These are phyloP conservation scores for Anadara kagoshimensis DNA, from an alignment of 1,140 invertebrate species.

Conservation along the genomic window DNA sequence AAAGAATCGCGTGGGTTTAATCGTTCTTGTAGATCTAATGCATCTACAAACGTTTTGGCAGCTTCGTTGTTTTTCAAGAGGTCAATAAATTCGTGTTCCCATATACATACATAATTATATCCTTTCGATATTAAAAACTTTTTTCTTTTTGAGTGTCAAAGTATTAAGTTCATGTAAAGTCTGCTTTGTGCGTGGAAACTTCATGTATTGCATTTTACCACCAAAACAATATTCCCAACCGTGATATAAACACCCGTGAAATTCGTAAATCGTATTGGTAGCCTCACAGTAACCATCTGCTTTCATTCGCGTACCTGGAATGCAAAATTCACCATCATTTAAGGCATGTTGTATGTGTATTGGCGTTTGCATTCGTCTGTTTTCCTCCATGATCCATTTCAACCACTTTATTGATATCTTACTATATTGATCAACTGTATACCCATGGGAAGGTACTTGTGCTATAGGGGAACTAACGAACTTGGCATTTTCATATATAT, in stretches of 20 bases:
- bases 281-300: conserved; percentile 34
- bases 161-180: conserved; percentile 34
- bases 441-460: conserved; percentile 6
- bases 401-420: conserved; percentile 8
- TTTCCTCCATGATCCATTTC: conserved; percentile 23
- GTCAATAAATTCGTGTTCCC: no score
- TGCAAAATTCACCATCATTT: conserved; percentile 29
- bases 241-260: conserved; percentile 47
- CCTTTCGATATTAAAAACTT: conserved; percentile 10
- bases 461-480: conserved; percentile 3
- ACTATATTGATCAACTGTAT: conserved; percentile 19
- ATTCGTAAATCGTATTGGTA: conserved; percentile 45
- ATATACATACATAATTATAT: conserved; percentile 37
- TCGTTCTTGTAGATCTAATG: conserved; percentile 24
- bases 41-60: conserved; percentile 22
- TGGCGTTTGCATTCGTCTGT: not conserved
- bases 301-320: conserved; percentile 10
- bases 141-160: conserved; percentile 25
- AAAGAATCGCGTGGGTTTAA: not conserved
- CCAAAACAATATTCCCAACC: conserved; percentile 49
- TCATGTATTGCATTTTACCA: not conserved
- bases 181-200: conserved; percentile 19
- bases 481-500: no score
- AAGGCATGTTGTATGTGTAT: conserved; percentile 32
- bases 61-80: conserved; percentile 12